Base-by-base conservation (phyloP, 2,797 vertebrate species). In the Simalia tracyae region DNA sequence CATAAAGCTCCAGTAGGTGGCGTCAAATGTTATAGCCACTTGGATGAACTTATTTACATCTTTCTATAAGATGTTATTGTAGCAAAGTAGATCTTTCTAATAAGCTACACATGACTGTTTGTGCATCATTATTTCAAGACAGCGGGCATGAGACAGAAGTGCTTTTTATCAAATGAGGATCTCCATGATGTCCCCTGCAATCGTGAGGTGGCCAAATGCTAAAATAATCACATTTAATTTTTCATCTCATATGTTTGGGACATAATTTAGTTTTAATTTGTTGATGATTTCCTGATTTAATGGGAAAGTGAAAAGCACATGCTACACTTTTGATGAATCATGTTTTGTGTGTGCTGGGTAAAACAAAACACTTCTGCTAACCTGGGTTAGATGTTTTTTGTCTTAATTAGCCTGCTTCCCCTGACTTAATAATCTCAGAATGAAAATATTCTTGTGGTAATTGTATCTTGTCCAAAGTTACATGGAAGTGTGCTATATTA, bases 21-120 rank as follows among this genome's bases (percentile, higher is more conserved):
- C 86, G 12, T 93, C 90, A 86, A 93, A 88, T 50, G 91, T 86
- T 89, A 88, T 84, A 26, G 42, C 84, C 66, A 90, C 61, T 84
- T 81, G 57, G 46, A 68, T 28, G 60, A 4, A 0, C 36, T 17
- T 22, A n/a, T 59, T 61, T 24, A 92, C 54, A 84, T 90, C 72
- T 57, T 46, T 87, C 91, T 42, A 3, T 46, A 57, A n/a, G 12
- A 28, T 50, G 2, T 0, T 61, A 59, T 86, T 63, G 26, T 56
- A 84, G 61, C 42, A 76, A 86, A 72, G 26, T 59, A 50, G 57
- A n/a, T 63, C n/a, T 54, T 63, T 81, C 57, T 7, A 50, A 36
- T 7, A 61, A 31, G n/a, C 63, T 72, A 56, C 12, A 63, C 36
- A 31, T 11, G 54, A 1, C 42, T 59, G 4, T 54, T 63, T 61